A percentile compares a stretch with the other conserved stretches of the same genome.
Evolutionary conservation across 2,797 vertebrate genomes (phyloP).

Genomic region (Falco concolor): DNA sequence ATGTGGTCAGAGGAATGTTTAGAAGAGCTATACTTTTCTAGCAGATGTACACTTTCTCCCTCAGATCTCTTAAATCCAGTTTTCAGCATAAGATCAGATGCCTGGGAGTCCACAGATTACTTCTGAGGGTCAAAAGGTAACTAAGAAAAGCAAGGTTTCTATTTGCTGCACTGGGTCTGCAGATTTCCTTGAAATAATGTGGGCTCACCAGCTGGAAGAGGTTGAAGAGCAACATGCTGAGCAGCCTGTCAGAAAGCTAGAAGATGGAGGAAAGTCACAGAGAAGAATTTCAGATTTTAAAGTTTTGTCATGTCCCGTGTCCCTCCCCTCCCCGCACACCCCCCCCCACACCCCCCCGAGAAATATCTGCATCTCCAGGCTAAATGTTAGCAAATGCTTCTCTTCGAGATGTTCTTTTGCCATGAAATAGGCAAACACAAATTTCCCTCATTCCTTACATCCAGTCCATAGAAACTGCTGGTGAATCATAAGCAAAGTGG

Average conservation of each 20-base stretch:
- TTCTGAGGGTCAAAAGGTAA: not conserved
- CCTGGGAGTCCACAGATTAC: not conserved
- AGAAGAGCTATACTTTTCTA: not conserved
- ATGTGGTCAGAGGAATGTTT: not conserved
- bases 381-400: not conserved
- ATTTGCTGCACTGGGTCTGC: not conserved
- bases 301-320: not conserved
- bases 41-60: not conserved
- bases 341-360: not conserved
- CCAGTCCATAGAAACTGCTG: not conserved
- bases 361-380: not conserved
- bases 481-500: slow-evolving; percentile 10
- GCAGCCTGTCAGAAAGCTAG: not conserved
- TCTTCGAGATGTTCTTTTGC: not conserved
- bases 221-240: not conserved
- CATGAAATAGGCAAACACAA: not conserved
- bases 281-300: slow-evolving; percentile 1
- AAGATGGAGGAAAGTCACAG: not conserved
- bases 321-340: too few species aligned
- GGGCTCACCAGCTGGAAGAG: not conserved
- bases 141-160: not conserved
- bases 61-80: not conserved
- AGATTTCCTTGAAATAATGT: not conserved
- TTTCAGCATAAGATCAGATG: not conserved
- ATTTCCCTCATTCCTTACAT: slow-evolving; percentile 39